Evolutionary conservation across 2,113 vertebrate genomes (phyloP).

Genomic region (Cairina moschata): DNA sequence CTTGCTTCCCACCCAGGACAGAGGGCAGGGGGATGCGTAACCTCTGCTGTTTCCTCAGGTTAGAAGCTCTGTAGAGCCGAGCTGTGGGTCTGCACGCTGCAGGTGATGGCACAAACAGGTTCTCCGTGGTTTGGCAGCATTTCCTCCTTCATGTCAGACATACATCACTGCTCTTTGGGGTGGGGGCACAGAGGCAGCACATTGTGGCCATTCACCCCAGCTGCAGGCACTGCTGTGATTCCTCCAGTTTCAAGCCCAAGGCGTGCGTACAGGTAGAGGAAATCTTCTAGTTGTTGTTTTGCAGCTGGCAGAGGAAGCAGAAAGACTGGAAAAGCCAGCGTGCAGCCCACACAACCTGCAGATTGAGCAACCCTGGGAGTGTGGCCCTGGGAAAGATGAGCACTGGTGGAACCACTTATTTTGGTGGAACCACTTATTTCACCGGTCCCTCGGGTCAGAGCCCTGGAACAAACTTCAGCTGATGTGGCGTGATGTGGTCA

Average conservation of each 20-base stretch:
- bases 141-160: neutral
- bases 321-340: neutral
- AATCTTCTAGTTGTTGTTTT: neutral
- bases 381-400: neutral
- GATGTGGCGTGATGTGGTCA: rapidly evolving
- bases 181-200: neutral
- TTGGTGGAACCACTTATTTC: neutral
- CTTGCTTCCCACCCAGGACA: neutral
- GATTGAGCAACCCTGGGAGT: neutral
- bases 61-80: neutral
- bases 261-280: neutral
- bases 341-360: neutral
- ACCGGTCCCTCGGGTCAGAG: neutral
- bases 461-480: neutral
- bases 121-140: rapidly evolving
- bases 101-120: rapidly evolving
- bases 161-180: neutral
- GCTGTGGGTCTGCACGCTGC: rapidly evolving
- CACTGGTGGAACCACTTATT: neutral
- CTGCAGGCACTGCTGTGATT: neutral
- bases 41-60: neutral
- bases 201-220: neutral
- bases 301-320: neutral
- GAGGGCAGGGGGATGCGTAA: neutral
- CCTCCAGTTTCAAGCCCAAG: neutral